Evolutionary conservation across 23 tunicate species (phyloP).

Genomic region (Clavelina lepadiformis): DNA sequence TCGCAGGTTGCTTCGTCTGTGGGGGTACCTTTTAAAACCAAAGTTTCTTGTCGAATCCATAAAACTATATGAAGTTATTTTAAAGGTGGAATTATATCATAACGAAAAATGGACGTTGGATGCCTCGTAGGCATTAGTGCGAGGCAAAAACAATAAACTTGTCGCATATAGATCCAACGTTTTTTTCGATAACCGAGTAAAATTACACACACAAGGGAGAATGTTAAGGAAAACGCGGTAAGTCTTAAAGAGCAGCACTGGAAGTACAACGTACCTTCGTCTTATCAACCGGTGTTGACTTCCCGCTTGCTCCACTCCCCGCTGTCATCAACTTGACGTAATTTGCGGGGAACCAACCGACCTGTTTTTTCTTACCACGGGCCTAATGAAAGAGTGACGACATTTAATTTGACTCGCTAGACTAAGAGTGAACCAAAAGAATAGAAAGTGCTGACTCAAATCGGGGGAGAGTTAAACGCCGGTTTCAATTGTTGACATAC

Average conservation of each 20-base stretch:
- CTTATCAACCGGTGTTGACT: conserved; percentile 24
- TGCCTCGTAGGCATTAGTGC: no score
- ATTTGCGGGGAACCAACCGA: conserved; percentile 96
- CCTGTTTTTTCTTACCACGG: conserved; percentile 80
- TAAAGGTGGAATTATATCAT: no score
- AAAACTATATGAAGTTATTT: no score
- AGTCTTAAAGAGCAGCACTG: no score
- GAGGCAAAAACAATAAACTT: no score
- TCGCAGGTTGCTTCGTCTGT: neutral
- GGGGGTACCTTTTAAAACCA: neutral
- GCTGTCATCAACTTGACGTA: conserved; percentile 79
- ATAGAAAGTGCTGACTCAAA: neutral
- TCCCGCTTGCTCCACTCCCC: conserved; percentile 18
- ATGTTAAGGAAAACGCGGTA: no score
- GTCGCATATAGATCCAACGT: no score
- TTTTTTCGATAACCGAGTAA: no score
- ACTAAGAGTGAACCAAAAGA: neutral
- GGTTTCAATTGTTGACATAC: neutral
- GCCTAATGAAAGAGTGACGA: conserved; percentile 47
- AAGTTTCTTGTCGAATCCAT: neutral
- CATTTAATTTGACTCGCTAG: neutral
- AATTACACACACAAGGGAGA: no score
- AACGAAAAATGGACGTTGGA: no score
- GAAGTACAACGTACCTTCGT: conserved; percentile 46
- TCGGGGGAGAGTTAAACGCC: neutral